Evolutionary conservation across 2,888 invertebrate species (phyloP), one percentile per base, ranked within the genome.

Genomic region (Yponomeuta cagnagella): DNA sequence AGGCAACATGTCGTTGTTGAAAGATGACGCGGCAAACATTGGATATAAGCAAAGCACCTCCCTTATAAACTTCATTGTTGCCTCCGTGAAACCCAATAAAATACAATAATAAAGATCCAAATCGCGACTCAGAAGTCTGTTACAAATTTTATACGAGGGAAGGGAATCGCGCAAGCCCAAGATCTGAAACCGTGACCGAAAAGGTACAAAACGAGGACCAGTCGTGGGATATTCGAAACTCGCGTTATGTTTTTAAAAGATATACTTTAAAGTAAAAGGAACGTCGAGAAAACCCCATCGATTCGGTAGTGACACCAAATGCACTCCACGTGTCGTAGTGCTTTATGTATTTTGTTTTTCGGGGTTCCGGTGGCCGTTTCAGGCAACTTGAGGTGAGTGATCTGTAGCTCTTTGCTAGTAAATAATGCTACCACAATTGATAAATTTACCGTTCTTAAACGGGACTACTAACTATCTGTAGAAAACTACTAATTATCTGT

Each of bases 221-320:
- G n/a, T 67, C 37, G 37, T n/a, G 52, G 37, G 67, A 67, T 67
- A 67, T 67, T 67, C 33, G 37, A 37, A 31, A 12, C n/a, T 67
- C 67, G 67, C 33, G 67, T 43, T 67, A 67, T 67, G 67, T 67
- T 67, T 67, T 67, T 67, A 37, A 67, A 33, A 67, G 64, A 64
- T 67, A 67, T 43, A 43, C n/a, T n/a, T 52, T 52, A 68, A 68
- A 52, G 23, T 30, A 68, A 31, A 68, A 67, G 37, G 10, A 52
- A 68, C 30, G 30, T 65, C 10, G 33, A 65, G 30, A 65, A 65
- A 65, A 30, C 33, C 31, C 68, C 68, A 68, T 68, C 33, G 68
- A 68, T 68, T 68, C 52, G 68, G 68, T 68, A 52, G 52, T 68
- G 68, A 68, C 68, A 68, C 68, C 68, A 48, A 30, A n/a, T 67